Conservation (phyloP, 2,797 vertebrate genomes). For the Yasuhikotakia modesta region DNA sequence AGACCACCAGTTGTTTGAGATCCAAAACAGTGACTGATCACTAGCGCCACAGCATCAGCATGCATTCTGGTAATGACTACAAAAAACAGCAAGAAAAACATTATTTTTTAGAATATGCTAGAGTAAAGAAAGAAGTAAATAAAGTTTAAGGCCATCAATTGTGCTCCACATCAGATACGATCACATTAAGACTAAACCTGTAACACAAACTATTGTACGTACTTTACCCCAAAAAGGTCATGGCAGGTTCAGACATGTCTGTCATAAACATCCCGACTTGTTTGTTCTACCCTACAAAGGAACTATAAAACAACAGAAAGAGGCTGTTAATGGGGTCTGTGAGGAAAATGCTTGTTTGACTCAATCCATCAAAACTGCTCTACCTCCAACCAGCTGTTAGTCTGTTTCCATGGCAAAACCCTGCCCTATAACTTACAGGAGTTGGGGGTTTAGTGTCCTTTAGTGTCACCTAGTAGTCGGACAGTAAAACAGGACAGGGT, state of each 20-base stretch:
- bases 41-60: neutral
- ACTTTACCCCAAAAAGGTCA: neutral
- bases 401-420: slow-evolving; percentile 75
- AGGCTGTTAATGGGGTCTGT: slow-evolving; percentile 65
- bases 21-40: neutral
- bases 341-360: slow-evolving; percentile 60
- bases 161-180: neutral
- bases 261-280: neutral
- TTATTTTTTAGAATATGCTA: neutral
- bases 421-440: slow-evolving; percentile 66
- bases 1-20: neutral
- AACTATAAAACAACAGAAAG: slow-evolving; percentile 7
- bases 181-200: neutral
- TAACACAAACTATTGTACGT: neutral
- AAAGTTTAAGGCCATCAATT: no score
- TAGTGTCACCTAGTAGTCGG: slow-evolving; percentile 61
- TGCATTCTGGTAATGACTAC: neutral
- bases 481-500: neutral
- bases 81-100: neutral
- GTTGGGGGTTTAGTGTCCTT: slow-evolving; percentile 63
- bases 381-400: slow-evolving; percentile 74
- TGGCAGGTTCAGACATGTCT: neutral
- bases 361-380: slow-evolving; percentile 67
- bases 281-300: slow-evolving; percentile 10
- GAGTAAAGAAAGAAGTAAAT: no score